These are phyloP conservation scores for Gracilinanus agilis DNA, from an alignment of 2,113 vertebrate species.

Conservation along the genomic window DNA sequence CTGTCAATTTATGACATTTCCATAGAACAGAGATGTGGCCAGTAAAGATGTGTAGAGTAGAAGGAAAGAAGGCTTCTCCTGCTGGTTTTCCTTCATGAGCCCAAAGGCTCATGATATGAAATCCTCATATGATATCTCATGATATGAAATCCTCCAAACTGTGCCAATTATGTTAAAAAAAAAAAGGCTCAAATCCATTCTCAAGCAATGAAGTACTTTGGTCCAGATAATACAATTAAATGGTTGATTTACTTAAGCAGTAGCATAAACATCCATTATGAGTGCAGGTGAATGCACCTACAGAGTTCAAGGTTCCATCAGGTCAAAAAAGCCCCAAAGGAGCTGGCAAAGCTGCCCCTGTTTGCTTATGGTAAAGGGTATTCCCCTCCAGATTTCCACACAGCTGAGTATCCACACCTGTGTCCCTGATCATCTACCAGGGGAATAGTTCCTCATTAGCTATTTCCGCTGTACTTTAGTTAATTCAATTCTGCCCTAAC, in stretches of 20 bases:
- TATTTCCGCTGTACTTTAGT: background rate
- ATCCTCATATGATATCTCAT: no score
- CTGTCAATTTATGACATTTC: background rate
- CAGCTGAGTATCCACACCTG: slow-evolving; percentile 2
- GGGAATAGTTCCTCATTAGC: background rate
- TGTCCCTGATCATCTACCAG: background rate
- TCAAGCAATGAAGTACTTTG: background rate
- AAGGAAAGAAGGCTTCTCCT: background rate
- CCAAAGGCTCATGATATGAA: background rate
- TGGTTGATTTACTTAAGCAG: background rate
- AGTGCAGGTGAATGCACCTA: background rate
- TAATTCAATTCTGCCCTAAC: background rate
- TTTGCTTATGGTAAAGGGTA: background rate
- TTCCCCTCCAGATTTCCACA: background rate
- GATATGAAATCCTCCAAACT: background rate
- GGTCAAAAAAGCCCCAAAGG: background rate
- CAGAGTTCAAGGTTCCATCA: background rate
- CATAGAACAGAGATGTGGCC: background rate
- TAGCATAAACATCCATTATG: background rate
- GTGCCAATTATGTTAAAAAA: background rate
- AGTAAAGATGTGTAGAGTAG: background rate
- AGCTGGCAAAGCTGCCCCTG: background rate
- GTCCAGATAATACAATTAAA: background rate
- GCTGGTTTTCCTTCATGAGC: background rate
- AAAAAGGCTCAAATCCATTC: background rate